Conservation (phyloP, 2,888 invertebrate species). For the Drosophila pseudotalamancana region DNA sequence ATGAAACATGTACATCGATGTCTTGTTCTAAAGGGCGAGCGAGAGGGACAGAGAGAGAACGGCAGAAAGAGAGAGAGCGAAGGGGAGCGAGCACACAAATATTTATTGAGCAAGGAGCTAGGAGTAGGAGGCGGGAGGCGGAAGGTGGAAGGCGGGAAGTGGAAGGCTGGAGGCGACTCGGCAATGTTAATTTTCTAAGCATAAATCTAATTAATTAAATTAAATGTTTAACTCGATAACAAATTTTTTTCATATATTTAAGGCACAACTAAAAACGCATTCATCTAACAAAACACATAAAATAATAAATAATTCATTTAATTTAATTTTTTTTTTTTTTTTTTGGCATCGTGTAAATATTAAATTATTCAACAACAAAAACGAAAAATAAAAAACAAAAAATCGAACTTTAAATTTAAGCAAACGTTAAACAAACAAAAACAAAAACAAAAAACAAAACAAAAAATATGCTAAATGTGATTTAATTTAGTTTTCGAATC, state of each 20-base stretch:
- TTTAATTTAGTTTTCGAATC: constrained; percentile 71
- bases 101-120: constrained; percentile 26
- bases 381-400: constrained; percentile 5
- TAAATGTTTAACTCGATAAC: constrained; percentile 13
- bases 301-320: constrained; percentile 25
- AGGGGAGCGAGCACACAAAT: background rate
- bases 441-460: background rate
- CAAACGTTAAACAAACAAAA: constrained; percentile 5
- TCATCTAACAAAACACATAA: constrained; percentile 11
- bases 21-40: constrained; percentile 73
- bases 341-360: constrained; percentile 50
- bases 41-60: background rate
- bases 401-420: constrained; percentile 9
- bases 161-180: constrained; percentile 16
- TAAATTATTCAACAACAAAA: constrained; percentile 38
- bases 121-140: background rate
- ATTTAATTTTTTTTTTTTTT: constrained; percentile 37
- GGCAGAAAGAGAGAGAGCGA: background rate
- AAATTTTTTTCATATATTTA: constrained; percentile 63
- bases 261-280: constrained; percentile 37
- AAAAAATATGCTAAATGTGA: constrained; percentile 69
- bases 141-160: background rate
- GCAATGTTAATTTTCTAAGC: constrained; percentile 52
- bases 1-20: constrained; percentile 83
- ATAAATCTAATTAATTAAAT: constrained; percentile 45